Conservation (phyloP, 2,888 invertebrate genomes). For the Brenthis daphne region DNA sequence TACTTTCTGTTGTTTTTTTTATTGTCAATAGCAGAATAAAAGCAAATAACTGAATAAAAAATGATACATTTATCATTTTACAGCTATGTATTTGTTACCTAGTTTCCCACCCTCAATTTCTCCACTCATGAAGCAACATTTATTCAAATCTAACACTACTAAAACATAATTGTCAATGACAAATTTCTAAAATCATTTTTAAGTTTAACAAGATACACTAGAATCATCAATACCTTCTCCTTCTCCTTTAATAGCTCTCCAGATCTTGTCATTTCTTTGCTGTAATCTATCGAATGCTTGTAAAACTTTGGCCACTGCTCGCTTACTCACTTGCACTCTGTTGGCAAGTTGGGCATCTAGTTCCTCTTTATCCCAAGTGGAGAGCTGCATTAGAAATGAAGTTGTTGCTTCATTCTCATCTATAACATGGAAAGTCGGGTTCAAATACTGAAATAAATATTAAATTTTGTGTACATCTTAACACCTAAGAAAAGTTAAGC, state of each 20-base stretch:
- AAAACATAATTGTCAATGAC: not conserved
- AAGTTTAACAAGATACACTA: too few relatives aligned
- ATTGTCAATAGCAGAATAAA: too few relatives aligned
- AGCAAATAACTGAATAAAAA: too few relatives aligned
- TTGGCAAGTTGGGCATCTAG: constrained; percentile 97
- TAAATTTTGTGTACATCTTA: constrained; percentile 25
- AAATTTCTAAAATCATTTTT: not conserved
- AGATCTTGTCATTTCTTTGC: constrained; percentile 97
- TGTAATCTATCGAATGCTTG: constrained; percentile 97
- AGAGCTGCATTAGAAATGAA: constrained; percentile 96
- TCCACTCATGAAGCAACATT: too few relatives aligned
- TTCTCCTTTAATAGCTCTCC: constrained; percentile 92
- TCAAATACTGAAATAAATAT: constrained; percentile 37
- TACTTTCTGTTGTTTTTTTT: too few relatives aligned
- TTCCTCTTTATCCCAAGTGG: constrained; percentile 99
- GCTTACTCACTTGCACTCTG: constrained; percentile 96
- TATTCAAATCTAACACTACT: not conserved
- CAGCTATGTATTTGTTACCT: too few relatives aligned
- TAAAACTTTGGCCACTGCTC: constrained; percentile 97
- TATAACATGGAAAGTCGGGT: constrained; percentile 58
- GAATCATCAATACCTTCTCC: constrained; percentile 79
- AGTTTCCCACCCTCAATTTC: too few relatives aligned
- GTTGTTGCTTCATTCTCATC: constrained; percentile 98
- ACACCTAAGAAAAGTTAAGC: constrained; percentile 5
- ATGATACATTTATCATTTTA: too few relatives aligned